Percentiles rank a stretch among this genome's conserved stretches.
Evolutionary conservation across 2,113 vertebrate genomes (phyloP).

Genomic region (Onychostruthus taczanowskii): DNA sequence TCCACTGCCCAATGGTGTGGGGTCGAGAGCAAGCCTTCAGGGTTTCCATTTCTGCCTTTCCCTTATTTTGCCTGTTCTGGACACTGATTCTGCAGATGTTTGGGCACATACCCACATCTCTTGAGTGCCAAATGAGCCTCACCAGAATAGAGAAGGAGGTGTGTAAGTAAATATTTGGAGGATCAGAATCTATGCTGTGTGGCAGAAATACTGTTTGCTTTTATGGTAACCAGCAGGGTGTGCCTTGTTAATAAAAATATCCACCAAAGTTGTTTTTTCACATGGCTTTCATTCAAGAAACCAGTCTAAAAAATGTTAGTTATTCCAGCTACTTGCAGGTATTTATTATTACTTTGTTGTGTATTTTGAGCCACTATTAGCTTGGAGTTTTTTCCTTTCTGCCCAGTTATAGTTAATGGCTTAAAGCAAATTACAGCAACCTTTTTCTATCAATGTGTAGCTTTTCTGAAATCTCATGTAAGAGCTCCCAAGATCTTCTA

Average conservation of each 20-base stretch:
- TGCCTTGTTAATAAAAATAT: not conserved
- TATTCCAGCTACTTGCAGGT: not conserved
- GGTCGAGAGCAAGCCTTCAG: not conserved
- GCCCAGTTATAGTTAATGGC: not conserved
- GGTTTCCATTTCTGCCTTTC: not conserved
- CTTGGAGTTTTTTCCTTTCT: not conserved
- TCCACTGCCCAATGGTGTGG: not conserved
- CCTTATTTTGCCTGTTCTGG: not conserved
- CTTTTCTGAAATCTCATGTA: not conserved
- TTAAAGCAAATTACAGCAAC: not conserved
- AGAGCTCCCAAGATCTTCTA: not conserved
- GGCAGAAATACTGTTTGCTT: not conserved
- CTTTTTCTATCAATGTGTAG: not conserved
- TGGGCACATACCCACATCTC: not conserved
- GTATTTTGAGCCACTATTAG: not conserved
- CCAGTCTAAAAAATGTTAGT: not conserved
- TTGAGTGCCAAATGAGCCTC: not conserved
- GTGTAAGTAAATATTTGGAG: not conserved
- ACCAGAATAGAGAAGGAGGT: not conserved
- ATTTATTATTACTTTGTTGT: not conserved
- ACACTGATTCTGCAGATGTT: not conserved
- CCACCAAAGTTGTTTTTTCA: not conserved
- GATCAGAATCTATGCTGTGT: not conserved
- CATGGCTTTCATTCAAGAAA: not conserved
- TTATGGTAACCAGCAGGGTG: not conserved